Evolutionary conservation across 2,113 vertebrate genomes (phyloP).

Genomic region (Dipodomys merriami): DNA sequence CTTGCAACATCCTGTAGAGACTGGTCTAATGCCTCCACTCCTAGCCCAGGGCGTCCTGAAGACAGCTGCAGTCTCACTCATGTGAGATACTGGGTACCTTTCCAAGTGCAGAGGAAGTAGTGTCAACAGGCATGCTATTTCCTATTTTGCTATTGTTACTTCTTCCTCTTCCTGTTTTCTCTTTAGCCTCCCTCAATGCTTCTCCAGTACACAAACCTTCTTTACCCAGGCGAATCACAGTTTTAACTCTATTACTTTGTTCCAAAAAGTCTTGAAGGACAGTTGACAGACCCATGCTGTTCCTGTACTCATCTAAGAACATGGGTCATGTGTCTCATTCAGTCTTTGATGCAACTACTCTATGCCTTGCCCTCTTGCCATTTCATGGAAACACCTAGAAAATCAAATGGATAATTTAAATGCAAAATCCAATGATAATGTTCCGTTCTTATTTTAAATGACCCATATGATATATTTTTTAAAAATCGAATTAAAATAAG

Average conservation of each 20-base stretch:
- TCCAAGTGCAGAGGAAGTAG: not conserved
- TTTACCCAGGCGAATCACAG: not conserved
- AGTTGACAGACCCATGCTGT: not conserved
- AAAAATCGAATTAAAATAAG: slow-evolving; percentile 54
- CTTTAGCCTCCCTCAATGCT: not conserved
- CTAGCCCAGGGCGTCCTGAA: not conserved
- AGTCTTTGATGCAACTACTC: not conserved
- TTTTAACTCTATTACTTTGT: not conserved
- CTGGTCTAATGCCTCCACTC: not conserved
- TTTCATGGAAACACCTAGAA: slow-evolving; percentile 34
- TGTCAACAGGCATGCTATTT: not conserved
- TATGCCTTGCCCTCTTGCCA: not conserved
- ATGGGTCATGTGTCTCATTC: not conserved
- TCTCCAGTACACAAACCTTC: not conserved
- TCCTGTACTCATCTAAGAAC: not conserved
- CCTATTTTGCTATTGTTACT: not conserved
- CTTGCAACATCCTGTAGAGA: not conserved
- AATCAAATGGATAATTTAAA: slow-evolving; percentile 39
- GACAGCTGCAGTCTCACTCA: not conserved
- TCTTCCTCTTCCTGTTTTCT: not conserved
- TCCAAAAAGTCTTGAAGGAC: not conserved
- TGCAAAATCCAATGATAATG: slow-evolving; percentile 2
- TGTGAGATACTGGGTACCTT: not conserved
- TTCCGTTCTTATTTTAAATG: slow-evolving; percentile 49
- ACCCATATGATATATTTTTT: not conserved